Evolutionary conservation across 2,797 vertebrate species (phyloP), one percentile per base, ranked within the genome.

Genomic region (Sebastes kiyomatsui): DNA sequence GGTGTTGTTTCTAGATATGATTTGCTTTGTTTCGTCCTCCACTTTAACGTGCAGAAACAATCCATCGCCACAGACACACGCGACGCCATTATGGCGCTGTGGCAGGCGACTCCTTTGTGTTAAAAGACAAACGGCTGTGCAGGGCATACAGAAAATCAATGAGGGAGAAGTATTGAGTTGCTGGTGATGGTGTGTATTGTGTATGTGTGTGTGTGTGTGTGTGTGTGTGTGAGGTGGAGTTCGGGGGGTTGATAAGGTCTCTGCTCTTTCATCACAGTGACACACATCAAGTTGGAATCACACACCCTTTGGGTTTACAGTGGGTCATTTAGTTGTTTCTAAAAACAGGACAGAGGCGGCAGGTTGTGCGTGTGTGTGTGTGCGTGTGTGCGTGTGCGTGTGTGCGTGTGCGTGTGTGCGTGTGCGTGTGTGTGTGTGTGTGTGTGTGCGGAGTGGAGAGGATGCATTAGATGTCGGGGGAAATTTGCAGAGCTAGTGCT

Each of bases 121-220:
- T 87, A 77, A 88, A 87, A 93, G 90, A 94, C 81, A 84, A 90
- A 81, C 58, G 65, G 72, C 32, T 2, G 80, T 60, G 85, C 83
- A 22, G 80, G 79, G 75, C 66, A 27, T 64, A 90, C 89, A 87
- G 92, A 91, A 95, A 95, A 96, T 95, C 93, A 93, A 95, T 95
- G 81, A 77, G 74, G 71, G 65, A 91, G 87, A 92, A 77, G 87
- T 92, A 95, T 92, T 90, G 93, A 94, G 85, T 87, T 79, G 82
- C 84, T 81, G 73, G 67, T 81, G 72, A 77, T 58, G 71, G 74
- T 55, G 33, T 72, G 59, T 64, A 42, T 56, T 38, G 55, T 69
- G 33, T 60, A 30, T 54, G 67, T 69, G 54, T 60, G 42, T 59
- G 38, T 33, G 61, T 60, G 64, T 28, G 65, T 70, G 46, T 62